Conservation (phyloP, 2,113 vertebrate species). For the Australoheros scitulus region DNA sequence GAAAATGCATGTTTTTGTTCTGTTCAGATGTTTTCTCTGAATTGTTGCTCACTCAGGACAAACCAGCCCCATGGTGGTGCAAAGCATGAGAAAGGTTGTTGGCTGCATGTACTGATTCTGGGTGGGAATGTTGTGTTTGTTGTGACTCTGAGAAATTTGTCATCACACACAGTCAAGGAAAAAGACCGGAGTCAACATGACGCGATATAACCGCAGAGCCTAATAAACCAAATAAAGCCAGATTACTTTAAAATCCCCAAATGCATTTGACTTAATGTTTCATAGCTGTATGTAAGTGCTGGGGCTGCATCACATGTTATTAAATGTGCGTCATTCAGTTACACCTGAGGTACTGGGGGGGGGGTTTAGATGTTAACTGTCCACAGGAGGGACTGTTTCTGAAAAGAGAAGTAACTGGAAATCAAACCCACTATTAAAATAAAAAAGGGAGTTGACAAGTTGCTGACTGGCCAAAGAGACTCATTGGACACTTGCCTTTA, state of each 20-base stretch:
- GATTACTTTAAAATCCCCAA: conserved; percentile 13
- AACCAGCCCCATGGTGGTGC: not conserved
- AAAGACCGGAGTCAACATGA: not conserved
- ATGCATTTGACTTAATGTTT: conserved; percentile 20
- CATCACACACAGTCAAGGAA: conserved; percentile 22
- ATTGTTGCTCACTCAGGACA: conserved; percentile 15
- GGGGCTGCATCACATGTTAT: conserved; percentile 18
- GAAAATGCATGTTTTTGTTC: conserved; percentile 33
- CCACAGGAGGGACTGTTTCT: not conserved
- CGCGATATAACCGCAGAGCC: conserved; percentile 24
- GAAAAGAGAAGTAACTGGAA: not conserved
- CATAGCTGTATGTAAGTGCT: conserved; percentile 9
- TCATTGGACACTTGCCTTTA: not conserved
- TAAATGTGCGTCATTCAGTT: conserved; percentile 1
- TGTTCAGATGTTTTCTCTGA: conserved; percentile 38
- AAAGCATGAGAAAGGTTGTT: conserved; percentile 23
- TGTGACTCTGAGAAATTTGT: conserved; percentile 28
- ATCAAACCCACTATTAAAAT: not conserved
- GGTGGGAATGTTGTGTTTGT: conserved; percentile 12
- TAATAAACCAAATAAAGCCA: conserved; percentile 15
- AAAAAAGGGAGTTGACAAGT: not conserved
- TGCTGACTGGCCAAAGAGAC: conserved; percentile 9
- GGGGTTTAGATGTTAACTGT: not conserved
- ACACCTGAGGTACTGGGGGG: not conserved
- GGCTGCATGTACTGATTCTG: conserved; percentile 12